These are phyloP conservation scores for Apogon hyalosoma DNA, from an alignment of 2,797 vertebrate genomes.

Conservation along the genomic window DNA sequence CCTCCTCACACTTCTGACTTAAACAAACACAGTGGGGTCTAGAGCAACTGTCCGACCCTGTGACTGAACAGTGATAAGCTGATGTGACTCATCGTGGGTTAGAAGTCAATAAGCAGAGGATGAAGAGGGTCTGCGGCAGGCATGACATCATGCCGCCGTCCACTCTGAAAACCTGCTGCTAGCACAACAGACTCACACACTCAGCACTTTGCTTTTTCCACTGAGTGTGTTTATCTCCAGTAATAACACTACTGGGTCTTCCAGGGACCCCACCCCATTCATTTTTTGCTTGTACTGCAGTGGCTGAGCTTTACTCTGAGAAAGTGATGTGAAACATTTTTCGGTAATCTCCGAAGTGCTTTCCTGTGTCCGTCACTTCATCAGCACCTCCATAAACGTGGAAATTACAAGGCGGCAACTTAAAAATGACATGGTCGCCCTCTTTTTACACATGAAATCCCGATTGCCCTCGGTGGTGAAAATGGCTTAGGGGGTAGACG, in stretches of 20 bases:
- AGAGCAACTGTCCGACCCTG: slow-evolving; percentile 33
- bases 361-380: background rate
- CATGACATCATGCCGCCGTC: slow-evolving; percentile 64
- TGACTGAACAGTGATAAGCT: slow-evolving; percentile 40
- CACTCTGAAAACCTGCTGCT: slow-evolving; percentile 50
- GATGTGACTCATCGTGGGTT: slow-evolving; percentile 52
- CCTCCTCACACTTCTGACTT: slow-evolving; percentile 21
- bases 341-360: background rate
- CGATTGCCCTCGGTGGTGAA: slow-evolving; percentile 10
- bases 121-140: slow-evolving; percentile 31
- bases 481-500: slow-evolving; percentile 13
- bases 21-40: slow-evolving; percentile 38
- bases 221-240: slow-evolving; percentile 42
- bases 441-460: slow-evolving; percentile 16
- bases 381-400: background rate
- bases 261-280: slow-evolving; percentile 10
- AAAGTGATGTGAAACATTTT: background rate
- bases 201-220: slow-evolving; percentile 68
- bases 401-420: slow-evolving; percentile 14
- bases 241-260: slow-evolving; percentile 42
- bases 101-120: slow-evolving; percentile 51
- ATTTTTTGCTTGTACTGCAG: slow-evolving; percentile 7
- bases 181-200: slow-evolving; percentile 52
- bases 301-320: slow-evolving; percentile 3
- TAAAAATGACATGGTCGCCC: background rate